phyloP scores from a whole-genome alignment of 92 coral and sea anemone species.

The Anthopleura xanthogrammica region DNA sequence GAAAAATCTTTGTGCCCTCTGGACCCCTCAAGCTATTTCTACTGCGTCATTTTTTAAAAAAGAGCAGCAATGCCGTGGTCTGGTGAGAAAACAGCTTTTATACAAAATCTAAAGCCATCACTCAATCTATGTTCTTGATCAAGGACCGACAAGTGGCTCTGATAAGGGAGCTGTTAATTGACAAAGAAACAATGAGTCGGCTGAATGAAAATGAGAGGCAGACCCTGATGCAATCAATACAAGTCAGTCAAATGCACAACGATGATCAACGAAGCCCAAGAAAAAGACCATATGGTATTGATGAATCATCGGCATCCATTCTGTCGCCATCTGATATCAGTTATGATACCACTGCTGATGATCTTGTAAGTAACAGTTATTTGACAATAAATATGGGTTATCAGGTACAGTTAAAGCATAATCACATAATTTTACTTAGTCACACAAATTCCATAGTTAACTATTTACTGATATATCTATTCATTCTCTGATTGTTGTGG shows the following conservation, averaged over 20 bases:
- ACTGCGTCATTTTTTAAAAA: too few species aligned
- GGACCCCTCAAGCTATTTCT: too few species aligned
- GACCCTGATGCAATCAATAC: slow-evolving; percentile 75
- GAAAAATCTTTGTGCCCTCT: too few species aligned
- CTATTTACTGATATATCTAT: too few species aligned
- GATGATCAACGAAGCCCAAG: slow-evolving; percentile 80
- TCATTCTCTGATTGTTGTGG: too few species aligned
- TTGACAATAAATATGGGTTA: too few species aligned
- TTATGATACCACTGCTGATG: slow-evolving; percentile 91
- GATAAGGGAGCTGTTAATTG: slow-evolving; percentile 86
- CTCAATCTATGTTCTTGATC: background rate
- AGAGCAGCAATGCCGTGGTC: too few species aligned
- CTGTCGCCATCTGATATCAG: slow-evolving; percentile 93
- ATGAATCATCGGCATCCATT: slow-evolving; percentile 83
- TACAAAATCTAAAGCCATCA: background rate
- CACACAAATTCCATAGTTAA: too few species aligned
- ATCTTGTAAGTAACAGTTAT: slow-evolving; percentile 60
- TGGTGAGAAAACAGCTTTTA: background rate
- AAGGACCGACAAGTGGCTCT: slow-evolving; percentile 97
- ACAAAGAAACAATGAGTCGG: slow-evolving; percentile 88
- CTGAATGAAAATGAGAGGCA: slow-evolving; percentile 91
- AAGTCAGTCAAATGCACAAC: slow-evolving; percentile 81
- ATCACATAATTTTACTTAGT: too few species aligned
- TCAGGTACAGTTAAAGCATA: too few species aligned
- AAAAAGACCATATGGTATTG: slow-evolving; percentile 66